phyloP scores from a whole-genome alignment of 2,113 vertebrate species.

The Alouatta palliata region DNA sequence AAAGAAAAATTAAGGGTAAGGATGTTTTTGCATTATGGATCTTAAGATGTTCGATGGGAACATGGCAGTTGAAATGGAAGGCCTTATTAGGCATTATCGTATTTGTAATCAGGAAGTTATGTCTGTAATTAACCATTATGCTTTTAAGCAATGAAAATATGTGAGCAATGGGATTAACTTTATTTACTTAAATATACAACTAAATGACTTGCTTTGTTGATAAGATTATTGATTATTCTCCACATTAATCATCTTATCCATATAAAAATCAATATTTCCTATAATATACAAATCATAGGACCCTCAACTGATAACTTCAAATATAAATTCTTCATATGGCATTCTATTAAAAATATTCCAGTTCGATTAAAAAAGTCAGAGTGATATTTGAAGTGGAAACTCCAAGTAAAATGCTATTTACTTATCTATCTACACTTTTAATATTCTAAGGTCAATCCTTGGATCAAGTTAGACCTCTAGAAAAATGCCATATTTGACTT shows the following conservation, averaged over 20 bases:
- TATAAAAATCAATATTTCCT: slow-evolving; percentile 35
- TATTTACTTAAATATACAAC: neutral
- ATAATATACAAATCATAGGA: neutral
- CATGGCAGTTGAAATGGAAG: neutral
- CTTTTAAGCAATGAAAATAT: neutral
- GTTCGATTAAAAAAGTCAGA: neutral
- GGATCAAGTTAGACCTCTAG: neutral
- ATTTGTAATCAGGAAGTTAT: neutral
- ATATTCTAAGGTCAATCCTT: slow-evolving; percentile 51
- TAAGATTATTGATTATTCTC: neutral
- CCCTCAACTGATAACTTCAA: neutral
- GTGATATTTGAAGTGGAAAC: slow-evolving; percentile 12
- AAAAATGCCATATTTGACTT: slow-evolving; percentile 11
- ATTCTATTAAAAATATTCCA: neutral
- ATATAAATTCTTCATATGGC: neutral
- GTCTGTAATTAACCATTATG: neutral
- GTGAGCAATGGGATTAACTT: neutral
- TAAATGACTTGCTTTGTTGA: neutral
- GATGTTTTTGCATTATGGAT: neutral
- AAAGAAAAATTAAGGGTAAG: neutral
- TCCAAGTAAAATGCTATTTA: slow-evolving; percentile 36
- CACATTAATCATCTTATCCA: neutral
- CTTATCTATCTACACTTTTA: neutral
- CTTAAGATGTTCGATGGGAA: slow-evolving; percentile 14
- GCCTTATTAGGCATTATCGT: neutral